Evolutionary conservation across 2,113 vertebrate species (phyloP), one percentile per base, ranked within the genome.

Genomic region (Ceyx melanurus): DNA sequence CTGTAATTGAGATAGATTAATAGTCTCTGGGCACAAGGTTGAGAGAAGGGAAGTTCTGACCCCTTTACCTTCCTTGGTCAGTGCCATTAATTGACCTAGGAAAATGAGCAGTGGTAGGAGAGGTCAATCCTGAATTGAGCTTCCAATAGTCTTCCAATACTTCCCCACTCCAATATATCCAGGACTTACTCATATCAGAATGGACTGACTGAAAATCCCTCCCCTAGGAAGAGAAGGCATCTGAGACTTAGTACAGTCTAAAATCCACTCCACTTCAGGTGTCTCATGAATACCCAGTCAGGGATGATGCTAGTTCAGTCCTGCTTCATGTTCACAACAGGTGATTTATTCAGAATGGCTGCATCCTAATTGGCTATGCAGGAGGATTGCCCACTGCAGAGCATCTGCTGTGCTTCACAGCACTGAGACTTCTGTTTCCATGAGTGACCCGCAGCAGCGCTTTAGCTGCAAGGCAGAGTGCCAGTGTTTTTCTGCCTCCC

Each of bases 341-440:
- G 68, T 83, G 68, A 91, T 89, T 74, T 77, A 56, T 80, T 91
- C 31, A 51, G 62, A 79, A 8, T 87, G 79, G 84, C 94, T 93
- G 84, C 91, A 92, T 96, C 84, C 91, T 96, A 88, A 89, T 75
- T 96, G 92, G 73, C 82, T 78, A 90, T 95, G 93, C 91, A 94
- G 91, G 74, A 92, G 71, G 94, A 93, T 46, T 93, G 62, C 89
- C 94, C 78, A 89, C 91, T 96, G 96, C 95, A 94, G 95, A 91
- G 89, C 91, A 88, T 87, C 92, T 93, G 93, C 86, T 89, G 66
- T 87, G 84, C 81, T 70, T 87, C 90, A 37, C 74, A 90, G 90
- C 81, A 15, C 77, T 6, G 46, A 84, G 23, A 50, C 29, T 90
- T 88, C 4, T 75, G 58, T 88, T 96, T 85, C 81, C 58, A 6